Evolutionary conservation across 53 echinoderm and acorn worm genomes (phyloP).

Genomic region (Actinopyga echinites): DNA sequence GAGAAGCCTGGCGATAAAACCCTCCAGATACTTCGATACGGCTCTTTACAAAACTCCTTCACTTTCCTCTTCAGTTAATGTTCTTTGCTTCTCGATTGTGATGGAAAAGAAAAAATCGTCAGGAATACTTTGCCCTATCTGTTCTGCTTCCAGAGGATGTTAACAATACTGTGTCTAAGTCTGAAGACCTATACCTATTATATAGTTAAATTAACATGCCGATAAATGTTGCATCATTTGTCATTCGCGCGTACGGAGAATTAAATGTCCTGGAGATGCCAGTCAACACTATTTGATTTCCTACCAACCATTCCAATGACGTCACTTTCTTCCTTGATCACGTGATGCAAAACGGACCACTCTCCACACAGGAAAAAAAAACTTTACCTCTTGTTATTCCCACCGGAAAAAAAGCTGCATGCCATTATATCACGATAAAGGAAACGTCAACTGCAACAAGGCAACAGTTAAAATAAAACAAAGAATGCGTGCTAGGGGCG

Average conservation of each 20-base stretch:
- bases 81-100: background rate
- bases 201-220: conserved; percentile 8
- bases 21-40: too few relatives aligned
- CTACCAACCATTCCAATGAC: background rate
- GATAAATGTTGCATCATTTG: conserved; percentile 7
- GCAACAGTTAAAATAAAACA: too few relatives aligned
- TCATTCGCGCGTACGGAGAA: background rate
- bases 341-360: conserved; percentile 3
- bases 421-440: too few relatives aligned
- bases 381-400: too few relatives aligned
- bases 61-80: background rate
- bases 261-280: conserved; percentile 1
- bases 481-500: too few relatives aligned
- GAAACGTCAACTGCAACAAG: too few relatives aligned
- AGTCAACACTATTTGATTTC: conserved; percentile 24
- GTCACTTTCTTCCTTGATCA: conserved; percentile 15
- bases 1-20: too few relatives aligned
- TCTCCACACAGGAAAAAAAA: too few relatives aligned
- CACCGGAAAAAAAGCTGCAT: too few relatives aligned
- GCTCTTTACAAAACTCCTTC: too few relatives aligned
- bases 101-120: background rate
- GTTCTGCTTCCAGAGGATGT: background rate
- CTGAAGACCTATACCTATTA: background rate
- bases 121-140: background rate
- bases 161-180: conserved; percentile 2